Conservation (phyloP, 2,888 invertebrate species). For the Aphodius sticticus region DNA sequence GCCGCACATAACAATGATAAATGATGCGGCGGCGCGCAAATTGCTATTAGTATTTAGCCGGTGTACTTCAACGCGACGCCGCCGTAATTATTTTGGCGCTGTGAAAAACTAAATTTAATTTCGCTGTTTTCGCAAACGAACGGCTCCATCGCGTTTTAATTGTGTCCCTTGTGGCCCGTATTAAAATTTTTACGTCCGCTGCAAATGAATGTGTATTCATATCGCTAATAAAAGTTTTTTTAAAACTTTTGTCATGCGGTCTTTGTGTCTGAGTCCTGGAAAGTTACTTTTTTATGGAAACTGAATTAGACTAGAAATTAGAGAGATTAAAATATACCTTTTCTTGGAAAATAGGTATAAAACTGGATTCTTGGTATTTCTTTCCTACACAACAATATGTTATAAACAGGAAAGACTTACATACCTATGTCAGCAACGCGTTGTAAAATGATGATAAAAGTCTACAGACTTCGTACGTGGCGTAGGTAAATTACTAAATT, state of each 20-base stretch:
- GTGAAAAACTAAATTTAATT: neutral
- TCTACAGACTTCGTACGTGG: too few relatives aligned
- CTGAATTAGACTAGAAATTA: too few relatives aligned
- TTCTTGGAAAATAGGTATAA: too few relatives aligned
- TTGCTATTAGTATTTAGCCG: neutral
- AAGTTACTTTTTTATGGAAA: too few relatives aligned
- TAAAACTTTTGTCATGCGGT: neutral
- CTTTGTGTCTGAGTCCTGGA: too few relatives aligned
- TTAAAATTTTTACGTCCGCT: neutral
- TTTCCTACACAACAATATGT: too few relatives aligned
- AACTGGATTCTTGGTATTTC: too few relatives aligned
- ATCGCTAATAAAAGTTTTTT: neutral
- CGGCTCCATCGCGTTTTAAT: neutral
- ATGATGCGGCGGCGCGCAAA: neutral
- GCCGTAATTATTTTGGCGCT: neutral
- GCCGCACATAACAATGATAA: slow-evolving; percentile 4
- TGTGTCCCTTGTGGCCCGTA: neutral
- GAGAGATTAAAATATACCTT: too few relatives aligned
- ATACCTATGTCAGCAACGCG: too few relatives aligned
- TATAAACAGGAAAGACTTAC: too few relatives aligned
- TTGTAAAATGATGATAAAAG: too few relatives aligned
- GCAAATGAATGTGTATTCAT: neutral
- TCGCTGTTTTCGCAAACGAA: neutral
- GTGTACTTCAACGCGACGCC: neutral
- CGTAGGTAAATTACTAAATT: too few relatives aligned